phyloP scores from a whole-genome alignment of 92 coral and sea anemone species.

The Diadumene lineata region DNA sequence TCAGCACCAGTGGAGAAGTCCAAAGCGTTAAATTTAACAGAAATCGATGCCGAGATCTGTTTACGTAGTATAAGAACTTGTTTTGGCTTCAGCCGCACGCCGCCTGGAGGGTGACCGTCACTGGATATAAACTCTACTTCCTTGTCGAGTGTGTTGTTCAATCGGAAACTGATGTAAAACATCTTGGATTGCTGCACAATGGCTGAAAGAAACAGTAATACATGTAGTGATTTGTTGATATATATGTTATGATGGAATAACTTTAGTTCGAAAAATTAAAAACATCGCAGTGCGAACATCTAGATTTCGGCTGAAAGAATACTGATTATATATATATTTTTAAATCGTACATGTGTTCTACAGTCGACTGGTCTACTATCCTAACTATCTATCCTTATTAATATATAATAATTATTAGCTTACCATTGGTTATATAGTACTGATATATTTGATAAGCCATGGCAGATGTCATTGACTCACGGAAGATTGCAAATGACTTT shows the following conservation, averaged over 20 bases:
- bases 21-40: slow-evolving; percentile 70
- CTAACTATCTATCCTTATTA: too few species aligned
- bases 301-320: too few species aligned
- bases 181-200: slow-evolving; percentile 83
- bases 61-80: slow-evolving; percentile 59
- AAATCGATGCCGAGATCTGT: slow-evolving; percentile 62
- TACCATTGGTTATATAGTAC: slow-evolving; percentile 75
- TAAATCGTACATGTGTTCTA: too few species aligned
- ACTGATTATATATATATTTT: too few species aligned
- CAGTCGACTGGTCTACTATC: too few species aligned
- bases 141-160: slow-evolving; percentile 63
- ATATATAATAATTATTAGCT: slow-evolving; percentile 31
- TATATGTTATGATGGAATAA: too few species aligned
- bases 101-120: slow-evolving; percentile 81
- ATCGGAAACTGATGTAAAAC: slow-evolving; percentile 68
- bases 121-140: slow-evolving; percentile 61
- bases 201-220: slow-evolving; percentile 34
- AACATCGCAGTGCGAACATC: too few species aligned
- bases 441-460: slow-evolving; percentile 60
- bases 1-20: slow-evolving; percentile 58
- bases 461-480: slow-evolving; percentile 48
- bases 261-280: too few species aligned
- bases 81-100: slow-evolving; percentile 56
- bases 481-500: slow-evolving; percentile 84
- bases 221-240: too few species aligned